Evolutionary conservation across 2,797 vertebrate species (phyloP), one percentile per base, ranked within the genome.

Genomic region (Pseudochirops cupreus): DNA sequence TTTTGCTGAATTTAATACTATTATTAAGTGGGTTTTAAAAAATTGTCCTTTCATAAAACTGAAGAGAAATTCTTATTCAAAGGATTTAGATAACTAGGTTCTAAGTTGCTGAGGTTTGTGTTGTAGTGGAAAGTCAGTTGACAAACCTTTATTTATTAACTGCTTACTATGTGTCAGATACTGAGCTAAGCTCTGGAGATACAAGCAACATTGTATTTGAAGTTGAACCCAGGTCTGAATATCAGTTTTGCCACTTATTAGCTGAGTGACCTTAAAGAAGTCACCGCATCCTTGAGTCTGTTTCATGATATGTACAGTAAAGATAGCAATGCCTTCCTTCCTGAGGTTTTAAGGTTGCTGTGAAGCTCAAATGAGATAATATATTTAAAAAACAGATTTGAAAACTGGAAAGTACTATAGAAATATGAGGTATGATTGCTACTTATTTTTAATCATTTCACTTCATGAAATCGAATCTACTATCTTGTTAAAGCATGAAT

Each of bases 111-210:
- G 7, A 95, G 89, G 14, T 92, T 93, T 93, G 18, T 24, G 7
- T 87, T 13, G n/a, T 10, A 82, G 18, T 91, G 92, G 5, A 93
- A 91, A 7, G 12, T 62, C 28, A 4, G 56, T 94, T 56, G 92
- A n/a, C 91, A 87, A 93, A 50, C 29, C 95, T 56, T 94, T 91
- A 87, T 56, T 94, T 91, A 87, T 56, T 59, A 96, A 95, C 55
- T 18, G 91, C 6, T 46, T 55, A 95, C 46, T 82, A 26, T n/a
- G 16, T 89, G 21, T 53, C 55, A 54, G 93, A 92, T 54, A 82
- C 9, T 39, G 62, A 74, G 33, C 33, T 74, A 74, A 74, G 16
- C 14, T 24, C 18, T 82, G 7, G 21, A 46, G n/a, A 39, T 24
- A 10, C 67, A 82, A 82, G 39, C 0, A 46, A 31, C 39, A 82